These are phyloP conservation scores for Gallinago stenura DNA, from an alignment of 2,797 vertebrate genomes.

Conservation along the genomic window DNA sequence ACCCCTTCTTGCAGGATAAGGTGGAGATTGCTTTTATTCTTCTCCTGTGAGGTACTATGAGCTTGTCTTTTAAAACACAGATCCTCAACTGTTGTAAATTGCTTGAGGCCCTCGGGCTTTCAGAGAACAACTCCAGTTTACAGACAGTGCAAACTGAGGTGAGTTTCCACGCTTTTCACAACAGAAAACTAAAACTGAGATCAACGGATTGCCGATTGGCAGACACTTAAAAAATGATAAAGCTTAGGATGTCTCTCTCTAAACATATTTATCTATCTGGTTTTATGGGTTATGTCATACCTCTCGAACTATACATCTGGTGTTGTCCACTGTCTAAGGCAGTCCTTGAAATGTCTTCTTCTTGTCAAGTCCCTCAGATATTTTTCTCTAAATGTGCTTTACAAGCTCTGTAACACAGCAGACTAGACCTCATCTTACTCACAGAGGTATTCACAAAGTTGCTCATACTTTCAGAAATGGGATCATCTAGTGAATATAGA, in stretches of 20 bases:
- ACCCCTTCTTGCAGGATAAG: background rate
- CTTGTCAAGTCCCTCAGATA: background rate
- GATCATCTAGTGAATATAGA: background rate
- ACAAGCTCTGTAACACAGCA: background rate
- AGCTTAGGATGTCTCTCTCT: background rate
- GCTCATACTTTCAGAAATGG: background rate
- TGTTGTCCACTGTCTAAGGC: background rate
- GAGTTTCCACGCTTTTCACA: background rate
- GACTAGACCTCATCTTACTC: background rate
- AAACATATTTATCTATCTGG: conserved; percentile 3
- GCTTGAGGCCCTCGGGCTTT: background rate
- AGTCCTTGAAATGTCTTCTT: background rate
- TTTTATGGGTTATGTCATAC: background rate
- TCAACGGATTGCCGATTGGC: background rate
- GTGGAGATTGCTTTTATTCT: background rate
- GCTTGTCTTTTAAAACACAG: background rate
- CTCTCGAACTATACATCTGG: background rate
- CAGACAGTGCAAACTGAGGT: background rate
- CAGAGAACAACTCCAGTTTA: background rate
- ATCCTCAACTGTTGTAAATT: background rate
- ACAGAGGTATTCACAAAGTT: background rate
- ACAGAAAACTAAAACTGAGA: conserved; percentile 6
- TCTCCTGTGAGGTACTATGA: background rate
- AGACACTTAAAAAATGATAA: conserved; percentile 11
- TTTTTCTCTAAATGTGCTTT: background rate